These are phyloP conservation scores for Vandiemenella viatica DNA, from an alignment of 2,888 invertebrate species.

Conservation along the genomic window DNA sequence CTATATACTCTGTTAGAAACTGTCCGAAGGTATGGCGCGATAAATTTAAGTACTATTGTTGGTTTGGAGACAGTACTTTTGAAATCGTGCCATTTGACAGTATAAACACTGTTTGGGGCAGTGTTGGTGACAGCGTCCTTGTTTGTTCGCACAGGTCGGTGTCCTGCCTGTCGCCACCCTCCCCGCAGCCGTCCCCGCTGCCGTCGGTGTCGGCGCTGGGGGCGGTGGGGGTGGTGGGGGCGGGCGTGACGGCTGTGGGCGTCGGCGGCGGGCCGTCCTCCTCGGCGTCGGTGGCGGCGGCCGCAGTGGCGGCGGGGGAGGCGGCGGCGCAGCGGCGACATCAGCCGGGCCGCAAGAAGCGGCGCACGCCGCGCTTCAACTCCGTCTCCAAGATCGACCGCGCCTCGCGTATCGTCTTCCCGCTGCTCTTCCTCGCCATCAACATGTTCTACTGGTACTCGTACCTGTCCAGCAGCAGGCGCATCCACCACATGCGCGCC, in stretches of 20 bases:
- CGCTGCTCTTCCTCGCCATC: constrained; percentile 55
- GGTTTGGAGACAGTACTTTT: too few relatives aligned
- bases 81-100: too few relatives aligned
- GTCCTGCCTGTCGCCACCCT: constrained; percentile 15
- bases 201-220: background rate
- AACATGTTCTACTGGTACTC: constrained; percentile 69
- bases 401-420: constrained; percentile 58
- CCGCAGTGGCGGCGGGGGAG: background rate
- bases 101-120: too few relatives aligned
- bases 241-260: background rate
- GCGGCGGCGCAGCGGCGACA: background rate
- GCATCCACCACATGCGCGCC: constrained; percentile 1
- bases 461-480: constrained; percentile 32
- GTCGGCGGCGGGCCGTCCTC: background rate
- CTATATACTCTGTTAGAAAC: too few relatives aligned
- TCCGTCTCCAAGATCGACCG: constrained; percentile 70
- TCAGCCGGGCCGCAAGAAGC: constrained; percentile 22
- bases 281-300: background rate
- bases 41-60: too few relatives aligned
- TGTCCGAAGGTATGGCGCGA: too few relatives aligned
- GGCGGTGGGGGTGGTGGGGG: background rate
- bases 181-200: constrained; percentile 15
- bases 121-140: too few relatives aligned
- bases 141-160: too few relatives aligned
- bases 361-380: constrained; percentile 48